phyloP scores from a whole-genome alignment of 2,888 invertebrate species.

The Nemotelus nigrinus region DNA sequence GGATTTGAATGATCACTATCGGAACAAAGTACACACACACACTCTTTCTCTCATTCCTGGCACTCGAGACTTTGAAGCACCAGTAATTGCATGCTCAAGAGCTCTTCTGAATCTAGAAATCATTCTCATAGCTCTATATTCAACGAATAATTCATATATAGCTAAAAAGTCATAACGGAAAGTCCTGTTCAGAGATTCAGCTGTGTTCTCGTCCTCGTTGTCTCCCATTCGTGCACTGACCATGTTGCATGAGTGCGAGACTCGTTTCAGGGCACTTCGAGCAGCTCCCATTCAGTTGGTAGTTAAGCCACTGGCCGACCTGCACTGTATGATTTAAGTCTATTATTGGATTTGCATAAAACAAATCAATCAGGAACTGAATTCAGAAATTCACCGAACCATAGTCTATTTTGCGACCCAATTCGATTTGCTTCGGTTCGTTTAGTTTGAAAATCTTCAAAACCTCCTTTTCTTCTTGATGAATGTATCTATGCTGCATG shows the following conservation, averaged over 20 bases:
- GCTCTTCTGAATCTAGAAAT: too few relatives aligned
- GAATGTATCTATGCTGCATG: background rate
- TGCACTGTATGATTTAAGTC: constrained; percentile 12
- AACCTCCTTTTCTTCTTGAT: constrained; percentile 5
- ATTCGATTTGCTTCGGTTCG: constrained; percentile 36
- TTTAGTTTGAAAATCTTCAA: constrained; percentile 14
- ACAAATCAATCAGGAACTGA: constrained; percentile 33
- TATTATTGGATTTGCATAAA: constrained; percentile 38
- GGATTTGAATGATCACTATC: too few relatives aligned
- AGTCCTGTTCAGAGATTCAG: background rate
- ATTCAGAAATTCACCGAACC: constrained; percentile 27
- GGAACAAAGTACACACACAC: too few relatives aligned
- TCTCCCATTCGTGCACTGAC: background rate
- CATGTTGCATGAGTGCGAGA: too few relatives aligned
- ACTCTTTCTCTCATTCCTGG: too few relatives aligned
- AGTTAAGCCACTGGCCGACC: background rate
- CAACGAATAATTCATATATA: constrained; percentile 5
- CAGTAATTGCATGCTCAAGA: too few relatives aligned
- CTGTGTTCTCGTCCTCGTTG: background rate
- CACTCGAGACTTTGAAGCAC: too few relatives aligned
- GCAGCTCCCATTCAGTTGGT: too few relatives aligned
- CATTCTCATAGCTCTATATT: background rate
- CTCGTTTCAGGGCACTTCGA: too few relatives aligned
- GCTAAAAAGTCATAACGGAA: constrained; percentile 4
- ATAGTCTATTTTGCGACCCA: constrained; percentile 30